phyloP scores from a whole-genome alignment of 1,140 invertebrate genomes.

The Drosophila burlai region DNA sequence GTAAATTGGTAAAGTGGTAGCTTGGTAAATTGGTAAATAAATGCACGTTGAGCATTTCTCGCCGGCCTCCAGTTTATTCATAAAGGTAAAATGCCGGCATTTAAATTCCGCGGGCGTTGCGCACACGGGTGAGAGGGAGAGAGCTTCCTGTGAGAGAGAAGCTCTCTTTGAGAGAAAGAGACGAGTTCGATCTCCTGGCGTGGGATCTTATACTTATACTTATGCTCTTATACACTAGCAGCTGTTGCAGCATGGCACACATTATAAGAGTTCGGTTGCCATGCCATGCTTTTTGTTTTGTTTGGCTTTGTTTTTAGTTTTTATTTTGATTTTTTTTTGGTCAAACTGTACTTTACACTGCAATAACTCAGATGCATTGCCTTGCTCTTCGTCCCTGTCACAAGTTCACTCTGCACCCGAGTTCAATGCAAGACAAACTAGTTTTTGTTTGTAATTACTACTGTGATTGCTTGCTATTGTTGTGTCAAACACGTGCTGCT shows the following conservation, averaged over 20 bases:
- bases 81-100: slow-evolving; percentile 74
- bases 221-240: slow-evolving; percentile 53
- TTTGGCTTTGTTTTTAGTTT: slow-evolving; percentile 13
- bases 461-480: slow-evolving; percentile 5
- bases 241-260: slow-evolving; percentile 45
- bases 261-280: slow-evolving; percentile 58
- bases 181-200: slow-evolving; percentile 6
- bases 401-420: slow-evolving; percentile 38
- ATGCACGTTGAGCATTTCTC: slow-evolving; percentile 40
- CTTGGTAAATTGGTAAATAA: slow-evolving; percentile 58
- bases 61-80: slow-evolving; percentile 73
- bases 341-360: slow-evolving; percentile 29
- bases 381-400: slow-evolving; percentile 25
- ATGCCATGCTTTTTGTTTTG: slow-evolving; percentile 47
- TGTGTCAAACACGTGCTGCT: slow-evolving; percentile 42
- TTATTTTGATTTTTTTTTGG: slow-evolving; percentile 3
- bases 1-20: slow-evolving; percentile 23
- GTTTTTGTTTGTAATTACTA: slow-evolving; percentile 32
- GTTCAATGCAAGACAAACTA: slow-evolving; percentile 71
- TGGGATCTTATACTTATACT: neutral
- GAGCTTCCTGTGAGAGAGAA: neutral
- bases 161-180: neutral
- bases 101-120: slow-evolving; percentile 58
- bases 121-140: slow-evolving; percentile 1
- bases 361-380: slow-evolving; percentile 24